Conservation (phyloP, 64 coral and sea anemone species). For the Montipora foliosa region DNA sequence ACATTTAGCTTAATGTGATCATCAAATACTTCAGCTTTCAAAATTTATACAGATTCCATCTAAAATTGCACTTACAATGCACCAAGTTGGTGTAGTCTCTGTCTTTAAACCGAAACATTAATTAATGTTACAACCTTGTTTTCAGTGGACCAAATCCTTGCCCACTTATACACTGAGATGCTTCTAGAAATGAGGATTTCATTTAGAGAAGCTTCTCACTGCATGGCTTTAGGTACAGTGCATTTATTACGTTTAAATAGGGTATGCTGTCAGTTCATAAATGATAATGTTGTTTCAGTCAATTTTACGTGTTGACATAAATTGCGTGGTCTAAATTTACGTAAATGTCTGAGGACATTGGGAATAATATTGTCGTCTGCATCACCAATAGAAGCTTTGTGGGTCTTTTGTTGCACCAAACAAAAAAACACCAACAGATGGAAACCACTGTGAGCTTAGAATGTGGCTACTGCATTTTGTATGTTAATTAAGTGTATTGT, state of each 20-base stretch:
- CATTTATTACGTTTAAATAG: background rate
- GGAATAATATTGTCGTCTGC: background rate
- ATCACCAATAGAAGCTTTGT: background rate
- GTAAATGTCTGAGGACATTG: background rate
- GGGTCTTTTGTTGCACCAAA: background rate
- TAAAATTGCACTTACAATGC: background rate
- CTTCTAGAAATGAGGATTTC: slow-evolving; percentile 10
- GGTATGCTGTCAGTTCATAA: background rate
- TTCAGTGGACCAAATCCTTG: slow-evolving; percentile 40
- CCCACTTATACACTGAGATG: slow-evolving; percentile 23
- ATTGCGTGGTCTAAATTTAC: background rate
- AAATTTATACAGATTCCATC: background rate
- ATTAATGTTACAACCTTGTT: background rate
- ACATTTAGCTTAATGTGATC: background rate
- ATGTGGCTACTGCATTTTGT: too few relatives aligned
- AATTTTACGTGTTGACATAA: background rate
- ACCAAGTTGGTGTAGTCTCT: background rate
- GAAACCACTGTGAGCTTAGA: background rate
- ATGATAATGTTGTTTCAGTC: background rate
- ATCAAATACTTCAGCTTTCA: slow-evolving; percentile 12
- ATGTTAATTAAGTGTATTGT: too few relatives aligned
- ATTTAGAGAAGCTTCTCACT: slow-evolving; percentile 17
- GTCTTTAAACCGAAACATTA: background rate
- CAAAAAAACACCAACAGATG: background rate
- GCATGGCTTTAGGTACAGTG: background rate